Evolutionary conservation across 2,888 invertebrate genomes (phyloP), one percentile per base, ranked within the genome.

Genomic region (Argyresthia albistria): DNA sequence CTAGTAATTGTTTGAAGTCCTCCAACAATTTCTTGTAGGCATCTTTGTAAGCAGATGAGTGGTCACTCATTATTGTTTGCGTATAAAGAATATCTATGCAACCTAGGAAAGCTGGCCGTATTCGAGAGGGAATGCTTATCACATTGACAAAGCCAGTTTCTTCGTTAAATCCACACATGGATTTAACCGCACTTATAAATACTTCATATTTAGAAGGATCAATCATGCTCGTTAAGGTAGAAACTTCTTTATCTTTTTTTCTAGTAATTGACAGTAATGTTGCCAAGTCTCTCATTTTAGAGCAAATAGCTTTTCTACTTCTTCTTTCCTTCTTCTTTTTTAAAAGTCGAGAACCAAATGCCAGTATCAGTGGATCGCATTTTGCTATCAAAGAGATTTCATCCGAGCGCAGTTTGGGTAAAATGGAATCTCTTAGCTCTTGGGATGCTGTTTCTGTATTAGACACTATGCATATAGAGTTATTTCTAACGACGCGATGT

Each of bases 101-200:
- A 35, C 57, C 56, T 35, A 54, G 37, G 4, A 56, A 36, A 50
- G 46, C 51, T 8, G 54, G 54, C 0, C 50, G 50, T 36, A 57
- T 52, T 42, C 57, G 43, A 15, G 55, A 53, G 36, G 57, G 55
- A 10, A 58, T 54, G 35, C 56, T 58, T 37, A 36, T 47, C 15
- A 55, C 39, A 36, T 53, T 53, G 43, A 58, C 56, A 8, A 43
- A 15, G 1, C 55, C 56, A 11, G 53, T 56, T 49, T 57, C 51
- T 48, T 58, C 58, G 53, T 58, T 35, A 35, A 58, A 56, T 1
- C 55, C 58, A 53, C 55, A 53, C 56, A 58, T 58, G 7, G 9
- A 35, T 55, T 58, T 58, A 2, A 58, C 45, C 8, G 39, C 50
- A 46, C 49, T 48, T 12, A 55, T 55, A 53, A 58, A 56, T 11